Conservation (phyloP, 2,888 invertebrate genomes). For the Polydrusus cervinus region DNA sequence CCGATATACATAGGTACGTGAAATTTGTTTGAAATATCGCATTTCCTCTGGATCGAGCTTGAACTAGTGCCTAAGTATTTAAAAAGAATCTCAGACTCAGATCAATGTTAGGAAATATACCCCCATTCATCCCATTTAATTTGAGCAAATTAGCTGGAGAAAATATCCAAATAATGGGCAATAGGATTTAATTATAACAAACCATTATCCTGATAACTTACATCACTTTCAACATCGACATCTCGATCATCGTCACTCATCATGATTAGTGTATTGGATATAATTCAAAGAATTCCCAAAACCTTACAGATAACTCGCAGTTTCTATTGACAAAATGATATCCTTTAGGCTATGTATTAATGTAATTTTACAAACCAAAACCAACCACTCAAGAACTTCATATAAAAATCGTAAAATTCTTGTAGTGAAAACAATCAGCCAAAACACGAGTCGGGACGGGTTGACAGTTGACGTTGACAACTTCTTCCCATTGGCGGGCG, state of each 20-base stretch:
- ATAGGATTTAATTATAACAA: background rate
- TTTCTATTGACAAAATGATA: background rate
- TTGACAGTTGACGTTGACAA: background rate
- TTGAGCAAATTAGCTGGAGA: no score
- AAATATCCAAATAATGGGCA: background rate
- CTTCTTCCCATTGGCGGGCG: background rate
- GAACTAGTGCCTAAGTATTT: no score
- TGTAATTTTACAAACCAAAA: slow-evolving; percentile 12
- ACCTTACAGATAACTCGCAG: background rate
- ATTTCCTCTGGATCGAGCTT: no score
- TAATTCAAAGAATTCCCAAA: slow-evolving; percentile 13
- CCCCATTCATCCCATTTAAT: no score
- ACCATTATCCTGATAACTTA: slow-evolving; percentile 74
- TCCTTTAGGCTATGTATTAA: background rate
- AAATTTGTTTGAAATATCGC: no score
- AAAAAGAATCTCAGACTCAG: no score
- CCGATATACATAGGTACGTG: no score
- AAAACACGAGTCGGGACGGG: slow-evolving; percentile 4
- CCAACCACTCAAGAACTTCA: background rate
- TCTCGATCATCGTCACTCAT: slow-evolving; percentile 98
- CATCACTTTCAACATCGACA: slow-evolving; percentile 96
- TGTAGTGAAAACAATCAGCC: background rate
- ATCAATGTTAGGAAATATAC: no score
- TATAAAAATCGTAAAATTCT: background rate
- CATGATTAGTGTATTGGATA: slow-evolving; percentile 37